Base-by-base conservation (phyloP, 2,888 invertebrate genomes). In the Syritta pipiens region DNA sequence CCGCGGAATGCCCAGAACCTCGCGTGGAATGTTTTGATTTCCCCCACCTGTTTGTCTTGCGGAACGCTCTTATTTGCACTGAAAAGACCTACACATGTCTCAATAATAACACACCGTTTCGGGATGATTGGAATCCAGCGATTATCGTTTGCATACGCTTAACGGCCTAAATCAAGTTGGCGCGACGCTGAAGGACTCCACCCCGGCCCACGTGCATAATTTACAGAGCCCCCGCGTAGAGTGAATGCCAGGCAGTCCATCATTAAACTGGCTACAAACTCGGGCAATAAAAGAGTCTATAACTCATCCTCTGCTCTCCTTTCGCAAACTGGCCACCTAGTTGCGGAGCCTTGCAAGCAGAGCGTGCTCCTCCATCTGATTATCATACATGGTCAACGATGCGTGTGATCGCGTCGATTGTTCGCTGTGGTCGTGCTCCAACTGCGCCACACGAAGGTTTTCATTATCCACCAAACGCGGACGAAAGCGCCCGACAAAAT, bases 321-420 rank as follows among this genome's bases (percentile, higher is more conserved):
- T 3, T 6, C 22, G 10, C 24, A 68, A 62, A 53, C 68, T 49
- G 68, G 55, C 62, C 75, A 75, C 60, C 59, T 68, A 55, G 48
- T 68, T 37, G 22, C 48, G 28, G 46, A 46, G 20, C 22, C 53
- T 76, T 19, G 55, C 48, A 28, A 69, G 63, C 55, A 62, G 40
- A 57, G 53, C 32, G 55, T 57, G 53, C 22, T 48, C 14, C 44
- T 37, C 53, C 68, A 74, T 79, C 79, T 79, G 79, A 79, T 79
- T 79, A 79, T 79, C 72, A 79, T 74, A 74, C 67, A 79, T 68
- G 79, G 79, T 74, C 79, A 79, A 62, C 74, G 79, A 79, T 79
- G 79, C 79, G 79, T 79, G 74, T 79, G 79, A 79, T 79, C 79
- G 79, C 67, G 67, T 74, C 79, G 79, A 79, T 79, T 79, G 79